Evolutionary conservation across 2,113 vertebrate species (phyloP), one percentile per base, ranked within the genome.

Genomic region (Cyphomyrus plagiostoma): DNA sequence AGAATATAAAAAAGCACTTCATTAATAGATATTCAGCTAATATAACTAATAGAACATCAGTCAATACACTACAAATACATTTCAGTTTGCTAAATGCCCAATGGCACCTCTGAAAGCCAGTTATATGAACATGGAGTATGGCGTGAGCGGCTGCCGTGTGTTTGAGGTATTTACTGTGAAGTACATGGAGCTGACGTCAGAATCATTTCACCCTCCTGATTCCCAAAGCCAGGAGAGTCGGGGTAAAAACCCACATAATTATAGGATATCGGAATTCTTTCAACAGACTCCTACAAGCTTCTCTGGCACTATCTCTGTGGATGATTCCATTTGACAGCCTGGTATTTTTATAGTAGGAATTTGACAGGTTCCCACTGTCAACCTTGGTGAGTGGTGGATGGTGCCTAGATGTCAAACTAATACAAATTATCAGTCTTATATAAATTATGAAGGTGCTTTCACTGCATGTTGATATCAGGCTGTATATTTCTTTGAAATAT

Each of bases 281-380:
- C 26, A 83, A 53, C 46, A 82, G 30, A 26, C 3, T 80, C 19
- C 45, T 53, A 49, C 23, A 39, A 45, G 70, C 26, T 15, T 52
- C n/a, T 53, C 74, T 53, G 46, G 45, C 49, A 53, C 7, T 89
- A 83, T 39, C 26, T 5, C 49, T 1, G 8, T 56, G 17, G 10
- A 53, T 87, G 26, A 87, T 56, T 53, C 48, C 85, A 9, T 35
- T 39, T 53, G 85, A 87, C 85, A 87, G 85, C 50, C 26, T 87
- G 85, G 26, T 56, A 35, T 87, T 87, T 87, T 87, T 49, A 50
- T 30, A 53, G 50, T 30, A 8, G 85, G 45, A 49, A 49, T 86
- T 50, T 87, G 49, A 87, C 85, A 39, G 50, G 48, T 50, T 56
- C 50, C 13, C n/a, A n/a, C 17, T 87, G 50, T 87, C 30, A 53